Base-by-base conservation (phyloP, 1,140 invertebrate species). In the Pseudomyrmex flavicornis region DNA sequence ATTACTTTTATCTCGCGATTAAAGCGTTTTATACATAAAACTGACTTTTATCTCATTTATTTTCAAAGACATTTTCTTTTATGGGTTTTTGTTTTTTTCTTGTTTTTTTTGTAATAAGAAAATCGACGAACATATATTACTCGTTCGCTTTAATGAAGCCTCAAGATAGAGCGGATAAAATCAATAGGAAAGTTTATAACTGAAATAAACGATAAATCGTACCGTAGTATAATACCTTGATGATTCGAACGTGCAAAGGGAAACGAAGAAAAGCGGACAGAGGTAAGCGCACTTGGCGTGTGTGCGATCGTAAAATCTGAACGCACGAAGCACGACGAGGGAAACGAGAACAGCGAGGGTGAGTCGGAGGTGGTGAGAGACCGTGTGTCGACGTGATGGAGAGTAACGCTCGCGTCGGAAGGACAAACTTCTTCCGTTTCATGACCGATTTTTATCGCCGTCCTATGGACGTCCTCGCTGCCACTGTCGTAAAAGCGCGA, bases 361-460 rank as follows among this genome's bases (percentile, higher is more conserved):
- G 69, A 85, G 66, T 76, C 66, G 61, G 54, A 12, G 52, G 58
- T 22, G 17, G 35, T 7, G 17, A 50, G 54, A 35, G 20, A 44
- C 1, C 63, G 13, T 10, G 69, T 59, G 74, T 54, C 59, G 61
- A 66, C 35, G 13, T 15, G 22, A 5, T 58, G 26, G 17, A 58
- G 74, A 84, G 68, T 54, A 85, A 69, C 54, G 68, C n/a, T 35
- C 50, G 22, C 69, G 54, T 17, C 63, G 59, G 84, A 22, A 56
- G 63, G 52, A 88, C 73, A 84, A 89, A 87, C 85, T 89, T 88
- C 85, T 88, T 88, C 88, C 88, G 83, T 92, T 93, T 93, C 87
- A 92, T 86, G 90, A 88, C 75, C 85, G 88, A 92, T 92, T 92
- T 92, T 92, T 93, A 93, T 92, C 83, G 75, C 13, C 54, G 83